These are phyloP conservation scores for Leptonema lineaticorne DNA, from an alignment of 1,140 invertebrate genomes.

Conservation along the genomic window DNA sequence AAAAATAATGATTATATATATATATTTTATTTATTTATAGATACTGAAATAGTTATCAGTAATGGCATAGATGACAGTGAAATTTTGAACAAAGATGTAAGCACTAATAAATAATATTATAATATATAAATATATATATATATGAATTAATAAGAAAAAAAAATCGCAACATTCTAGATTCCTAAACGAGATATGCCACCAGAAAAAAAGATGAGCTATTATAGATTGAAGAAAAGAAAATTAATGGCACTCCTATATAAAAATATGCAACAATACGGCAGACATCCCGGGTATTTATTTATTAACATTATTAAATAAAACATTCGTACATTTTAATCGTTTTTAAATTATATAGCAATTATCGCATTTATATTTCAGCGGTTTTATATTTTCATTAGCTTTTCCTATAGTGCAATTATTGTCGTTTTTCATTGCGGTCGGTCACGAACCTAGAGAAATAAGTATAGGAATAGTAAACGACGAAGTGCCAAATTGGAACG, in stretches of 20 bases:
- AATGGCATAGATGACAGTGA: no score
- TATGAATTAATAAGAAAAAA: no score
- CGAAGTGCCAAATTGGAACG: conserved; percentile 58
- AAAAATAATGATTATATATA: no score
- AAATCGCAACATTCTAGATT: no score
- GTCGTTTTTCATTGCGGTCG: conserved; percentile 79
- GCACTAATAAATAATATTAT: no score
- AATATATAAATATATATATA: no score
- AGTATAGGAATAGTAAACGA: conserved; percentile 75
- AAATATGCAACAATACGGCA: conserved; percentile 63
- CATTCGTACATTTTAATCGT: no score
- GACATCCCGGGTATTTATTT: conserved; percentile 65
- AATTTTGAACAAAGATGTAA: no score
- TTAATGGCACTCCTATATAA: conserved; percentile 61
- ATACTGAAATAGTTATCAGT: no score
- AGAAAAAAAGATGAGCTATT: conserved; percentile 21
- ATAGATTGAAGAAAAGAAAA: conserved; percentile 40
- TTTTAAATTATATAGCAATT: no score
- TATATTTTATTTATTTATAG: no score
- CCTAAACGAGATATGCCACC: not conserved
- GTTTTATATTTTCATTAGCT: conserved; percentile 75
- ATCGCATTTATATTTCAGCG: conserved; percentile 60
- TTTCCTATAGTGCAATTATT: conserved; percentile 80
- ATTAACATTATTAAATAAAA: no score
- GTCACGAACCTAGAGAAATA: conserved; percentile 72